These are phyloP conservation scores for Ammodytes dubius DNA, from an alignment of 2,113 vertebrate species.

Conservation along the genomic window DNA sequence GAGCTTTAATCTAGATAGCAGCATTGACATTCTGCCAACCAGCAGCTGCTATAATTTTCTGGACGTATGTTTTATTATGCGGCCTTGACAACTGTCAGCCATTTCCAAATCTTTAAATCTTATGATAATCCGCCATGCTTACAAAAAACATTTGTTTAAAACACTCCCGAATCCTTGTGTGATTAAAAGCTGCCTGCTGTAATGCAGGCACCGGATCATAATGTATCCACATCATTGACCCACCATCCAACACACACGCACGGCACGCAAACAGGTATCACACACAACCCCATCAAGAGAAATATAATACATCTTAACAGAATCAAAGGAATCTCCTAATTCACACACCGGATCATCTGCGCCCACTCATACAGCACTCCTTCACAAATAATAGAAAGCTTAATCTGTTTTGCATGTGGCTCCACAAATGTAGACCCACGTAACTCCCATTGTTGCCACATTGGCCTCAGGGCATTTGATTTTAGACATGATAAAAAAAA, in stretches of 20 bases:
- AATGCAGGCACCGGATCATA: constrained; percentile 71
- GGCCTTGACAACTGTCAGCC: constrained; percentile 82
- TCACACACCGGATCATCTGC: constrained; percentile 45
- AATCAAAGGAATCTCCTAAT: constrained; percentile 62
- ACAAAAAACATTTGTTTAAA: constrained; percentile 83
- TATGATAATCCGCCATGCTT: constrained; percentile 83
- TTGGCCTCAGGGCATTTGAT: constrained; percentile 32
- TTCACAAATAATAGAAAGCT: constrained; percentile 48
- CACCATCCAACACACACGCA: constrained; percentile 23
- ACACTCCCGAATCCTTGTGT: constrained; percentile 79
- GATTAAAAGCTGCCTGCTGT: constrained; percentile 82
- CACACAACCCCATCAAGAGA: constrained; percentile 72
- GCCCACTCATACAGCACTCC: constrained; percentile 42
- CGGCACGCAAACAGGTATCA: constrained; percentile 41
- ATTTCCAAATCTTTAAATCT: constrained; percentile 85
- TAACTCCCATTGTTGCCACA: constrained; percentile 13
- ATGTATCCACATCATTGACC: constrained; percentile 66
- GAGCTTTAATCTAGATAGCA: constrained; percentile 81
- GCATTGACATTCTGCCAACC: constrained; percentile 78
- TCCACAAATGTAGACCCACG: constrained; percentile 48
- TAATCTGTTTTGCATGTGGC: constrained; percentile 51
- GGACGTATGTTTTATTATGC: constrained; percentile 76
- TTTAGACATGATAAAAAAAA: constrained; percentile 36
- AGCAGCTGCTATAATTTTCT: constrained; percentile 78
- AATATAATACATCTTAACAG: constrained; percentile 69